Base-by-base conservation (phyloP, 2,797 vertebrate species). In the Sebastes wilsoni region DNA sequence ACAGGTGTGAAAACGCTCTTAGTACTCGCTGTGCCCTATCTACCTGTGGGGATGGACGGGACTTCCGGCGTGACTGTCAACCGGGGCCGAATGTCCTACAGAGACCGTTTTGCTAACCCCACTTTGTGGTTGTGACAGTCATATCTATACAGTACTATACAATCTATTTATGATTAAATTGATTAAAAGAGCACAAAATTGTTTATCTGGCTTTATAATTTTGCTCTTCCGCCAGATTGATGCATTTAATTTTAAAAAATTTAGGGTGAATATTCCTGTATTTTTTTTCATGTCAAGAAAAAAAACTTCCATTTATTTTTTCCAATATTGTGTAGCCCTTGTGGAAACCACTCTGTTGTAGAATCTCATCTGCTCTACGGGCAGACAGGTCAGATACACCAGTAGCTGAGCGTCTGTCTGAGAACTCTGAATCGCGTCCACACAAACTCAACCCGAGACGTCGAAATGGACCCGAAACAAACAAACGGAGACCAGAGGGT, bases 391-490 rank as follows among this genome's bases (percentile, higher is more conserved):
- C 77, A 81, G 54, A 32, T 67, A 58, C 30, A 74, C 66, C 34
- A 79, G 65, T 1, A 77, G 66, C 72, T 67, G 66, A 81, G 73
- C 28, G 68, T 36, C 70, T 2, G 71, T 76, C 54, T 74, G 79
- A 71, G 54, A 82, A 62, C 52, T 65, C 58, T 70, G 22, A 66
- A 36, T 36, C 46, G 61, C 80, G 52, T 70, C 69, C 2, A 13
- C 49, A 59, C 74, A 77, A 72, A 80, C 66, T 75, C 72, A 75
- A 72, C 4, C 12, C 8, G 64, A 79, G 62, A 62, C 62, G 74
- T 65, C n/a, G 67, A 78, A 87, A 84, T 74, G 74, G 30, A 65
- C 68, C 59, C 6, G 18, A 72, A 79, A 83, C 74, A 75, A 81
- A 78, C 60, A 81, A n/a, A n/a, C 58, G 13, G 11, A 80, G 66